Evolutionary conservation across 2,888 invertebrate species (phyloP).

Genomic region (Mechanitis mazaeus): DNA sequence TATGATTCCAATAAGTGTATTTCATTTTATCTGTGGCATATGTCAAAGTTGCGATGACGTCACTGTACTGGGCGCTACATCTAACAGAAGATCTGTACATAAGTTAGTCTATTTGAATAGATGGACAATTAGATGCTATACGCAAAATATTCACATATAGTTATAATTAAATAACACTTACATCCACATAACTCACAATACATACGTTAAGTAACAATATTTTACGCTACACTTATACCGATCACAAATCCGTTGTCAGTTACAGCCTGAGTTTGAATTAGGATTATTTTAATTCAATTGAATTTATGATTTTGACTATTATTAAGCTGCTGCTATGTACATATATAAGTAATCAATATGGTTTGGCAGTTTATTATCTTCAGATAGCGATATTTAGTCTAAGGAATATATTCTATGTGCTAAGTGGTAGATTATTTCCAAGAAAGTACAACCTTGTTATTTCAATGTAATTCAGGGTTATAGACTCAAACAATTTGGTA

Average conservation of each 20-base stretch:
- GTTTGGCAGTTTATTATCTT: no score
- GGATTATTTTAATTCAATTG: conserved; percentile 15
- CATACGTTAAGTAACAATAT: conserved; percentile 67
- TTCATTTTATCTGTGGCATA: not conserved
- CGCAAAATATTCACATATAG: conserved; percentile 56
- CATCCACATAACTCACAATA: conserved; percentile 65
- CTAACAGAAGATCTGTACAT: not conserved
- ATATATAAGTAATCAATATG: no score
- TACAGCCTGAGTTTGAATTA: conserved; percentile 62
- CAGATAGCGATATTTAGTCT: no score
- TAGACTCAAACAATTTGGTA: no score
- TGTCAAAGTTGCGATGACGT: conserved; percentile 1
- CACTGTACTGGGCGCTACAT: conserved; percentile 4
- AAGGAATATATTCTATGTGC: no score
- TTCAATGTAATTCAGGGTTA: no score
- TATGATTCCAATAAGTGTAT: no score
- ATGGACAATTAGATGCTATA: conserved; percentile 47
- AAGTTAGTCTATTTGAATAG: conserved; percentile 27
- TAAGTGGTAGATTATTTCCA: no score
- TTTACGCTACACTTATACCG: conserved; percentile 54
- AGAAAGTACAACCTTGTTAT: no score
- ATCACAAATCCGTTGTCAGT: conserved; percentile 74
- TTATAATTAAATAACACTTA: conserved; percentile 64
- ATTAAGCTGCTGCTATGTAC: not conserved
- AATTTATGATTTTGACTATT: not conserved